Conservation (phyloP, 2,888 invertebrate species). For the Agrotis puta region DNA sequence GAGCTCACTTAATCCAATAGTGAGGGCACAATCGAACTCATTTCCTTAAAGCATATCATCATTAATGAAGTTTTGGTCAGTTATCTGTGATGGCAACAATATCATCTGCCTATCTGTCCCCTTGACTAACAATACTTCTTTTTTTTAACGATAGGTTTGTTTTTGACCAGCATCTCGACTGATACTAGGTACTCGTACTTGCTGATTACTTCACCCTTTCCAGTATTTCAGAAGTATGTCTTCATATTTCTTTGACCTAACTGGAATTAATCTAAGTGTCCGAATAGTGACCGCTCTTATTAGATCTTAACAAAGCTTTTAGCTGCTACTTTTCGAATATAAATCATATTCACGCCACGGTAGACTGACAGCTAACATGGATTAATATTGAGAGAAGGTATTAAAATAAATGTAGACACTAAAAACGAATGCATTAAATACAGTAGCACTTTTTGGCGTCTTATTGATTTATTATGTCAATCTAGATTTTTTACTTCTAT, state of each 20-base stretch:
- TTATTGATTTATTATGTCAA: constrained; percentile 16
- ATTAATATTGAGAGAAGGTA: constrained; percentile 14
- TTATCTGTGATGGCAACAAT: background rate
- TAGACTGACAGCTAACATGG: background rate
- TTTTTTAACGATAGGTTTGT: no score
- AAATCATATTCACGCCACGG: constrained; percentile 19
- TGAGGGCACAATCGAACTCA: no score
- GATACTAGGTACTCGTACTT: no score
- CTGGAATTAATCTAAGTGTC: background rate
- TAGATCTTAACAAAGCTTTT: background rate
- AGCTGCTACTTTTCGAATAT: background rate
- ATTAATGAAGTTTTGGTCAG: no score
- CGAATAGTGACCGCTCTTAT: background rate
- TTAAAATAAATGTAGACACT: constrained; percentile 5
- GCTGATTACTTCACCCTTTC: no score
- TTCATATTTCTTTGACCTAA: constrained; percentile 12
- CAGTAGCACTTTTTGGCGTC: constrained; percentile 10
- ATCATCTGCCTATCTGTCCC: no score
- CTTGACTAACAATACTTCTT: background rate
- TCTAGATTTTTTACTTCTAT: background rate
- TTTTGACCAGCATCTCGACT: no score
- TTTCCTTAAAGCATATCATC: no score
- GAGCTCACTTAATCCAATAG: no score
- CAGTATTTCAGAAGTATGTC: no score
- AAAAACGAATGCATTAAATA: constrained; percentile 20